These are phyloP conservation scores for Drosophila yooni DNA, from an alignment of 2,888 invertebrate genomes.

Conservation along the genomic window DNA sequence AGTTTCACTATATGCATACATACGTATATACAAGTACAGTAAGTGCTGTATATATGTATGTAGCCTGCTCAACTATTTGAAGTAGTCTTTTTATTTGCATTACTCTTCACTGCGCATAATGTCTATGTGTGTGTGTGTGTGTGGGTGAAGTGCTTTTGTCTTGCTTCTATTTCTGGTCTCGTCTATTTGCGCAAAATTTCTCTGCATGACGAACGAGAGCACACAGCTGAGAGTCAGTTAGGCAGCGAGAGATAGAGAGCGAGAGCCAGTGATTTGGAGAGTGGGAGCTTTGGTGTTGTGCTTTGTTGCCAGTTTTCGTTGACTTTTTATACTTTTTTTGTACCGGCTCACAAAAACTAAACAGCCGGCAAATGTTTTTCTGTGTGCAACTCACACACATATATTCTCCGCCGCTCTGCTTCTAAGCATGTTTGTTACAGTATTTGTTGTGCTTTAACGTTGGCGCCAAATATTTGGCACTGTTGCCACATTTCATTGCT, in stretches of 20 bases:
- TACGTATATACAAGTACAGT: conserved; percentile 4
- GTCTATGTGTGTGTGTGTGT: conserved; percentile 26
- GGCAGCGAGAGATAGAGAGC: conserved; percentile 16
- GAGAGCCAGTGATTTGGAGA: conserved; percentile 15
- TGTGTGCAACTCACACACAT: conserved; percentile 37
- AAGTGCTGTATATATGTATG: conserved; percentile 7
- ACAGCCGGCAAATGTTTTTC: conserved; percentile 73
- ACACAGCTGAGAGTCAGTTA: conserved; percentile 25
- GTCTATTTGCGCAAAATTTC: conserved; percentile 65
- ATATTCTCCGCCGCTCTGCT: conserved; percentile 33
- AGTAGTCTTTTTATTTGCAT: conserved; percentile 60
- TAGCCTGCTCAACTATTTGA: conserved; percentile 45
- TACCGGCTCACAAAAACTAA: conserved; percentile 74
- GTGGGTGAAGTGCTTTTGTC: conserved; percentile 61
- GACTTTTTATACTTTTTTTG: conserved; percentile 48
- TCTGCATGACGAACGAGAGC: conserved; percentile 48
- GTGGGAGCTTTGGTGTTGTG: conserved; percentile 30
- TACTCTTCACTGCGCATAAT: conserved; percentile 45
- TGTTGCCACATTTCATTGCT: conserved; percentile 68
- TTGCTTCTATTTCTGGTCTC: conserved; percentile 61
- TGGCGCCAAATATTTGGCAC: conserved; percentile 68
- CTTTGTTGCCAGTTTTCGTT: conserved; percentile 60
- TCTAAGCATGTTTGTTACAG: conserved; percentile 17
- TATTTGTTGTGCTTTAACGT: conserved; percentile 58
- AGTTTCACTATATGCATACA: conserved; percentile 38